Evolutionary conservation across 2,888 invertebrate species (phyloP), one percentile per base, ranked within the genome.

Genomic region (Drosophila fulvimacula): DNA sequence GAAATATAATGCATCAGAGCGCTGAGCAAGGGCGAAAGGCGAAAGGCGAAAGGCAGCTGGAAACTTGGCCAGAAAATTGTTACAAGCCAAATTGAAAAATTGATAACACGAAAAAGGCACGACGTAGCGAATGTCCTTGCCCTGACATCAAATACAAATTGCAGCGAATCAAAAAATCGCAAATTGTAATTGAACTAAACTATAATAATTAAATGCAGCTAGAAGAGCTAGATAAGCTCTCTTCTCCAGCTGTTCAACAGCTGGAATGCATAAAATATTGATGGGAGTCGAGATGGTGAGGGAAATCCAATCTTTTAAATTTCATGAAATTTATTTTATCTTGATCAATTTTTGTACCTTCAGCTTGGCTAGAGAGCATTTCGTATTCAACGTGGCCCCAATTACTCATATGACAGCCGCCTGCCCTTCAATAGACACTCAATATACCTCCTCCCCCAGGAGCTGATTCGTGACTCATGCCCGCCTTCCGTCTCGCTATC

Each of bases 41-140:
- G n/a, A 13, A 10, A 21, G 34, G 15, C 10, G 9, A 34, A 9
- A 21, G 1, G 38, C 3, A 27, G 38, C 46, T 46, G 48, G 13
- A 65, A 78, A 65, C 65, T 76, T 76, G 73, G 39, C 79, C 70
- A 74, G 63, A 79, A 79, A 82, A 82, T 82, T 73, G 76, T 74
- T 67, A 53, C 51, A 58, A 69, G 66, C 46, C 51, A 77, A 85
- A 82, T 79, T 85, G 72, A 66, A 69, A 74, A 79, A 76, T 76
- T 70, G 66, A 70, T 66, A 64, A 56, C 41, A 51, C 34, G 17
- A 27, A 39, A 56, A 58, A 52, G 41, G 38, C 19, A 11, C 27
- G 9, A 24, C 49, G 38, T 11, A 57, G 44, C 49, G 38, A 51
- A 57, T 56, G 41, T 38, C 15, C 69, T 55, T 56, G 38, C 53